Evolutionary conservation across 1,140 invertebrate species (phyloP), one percentile per base, ranked within the genome.

Genomic region (Melitaea cinxia): DNA sequence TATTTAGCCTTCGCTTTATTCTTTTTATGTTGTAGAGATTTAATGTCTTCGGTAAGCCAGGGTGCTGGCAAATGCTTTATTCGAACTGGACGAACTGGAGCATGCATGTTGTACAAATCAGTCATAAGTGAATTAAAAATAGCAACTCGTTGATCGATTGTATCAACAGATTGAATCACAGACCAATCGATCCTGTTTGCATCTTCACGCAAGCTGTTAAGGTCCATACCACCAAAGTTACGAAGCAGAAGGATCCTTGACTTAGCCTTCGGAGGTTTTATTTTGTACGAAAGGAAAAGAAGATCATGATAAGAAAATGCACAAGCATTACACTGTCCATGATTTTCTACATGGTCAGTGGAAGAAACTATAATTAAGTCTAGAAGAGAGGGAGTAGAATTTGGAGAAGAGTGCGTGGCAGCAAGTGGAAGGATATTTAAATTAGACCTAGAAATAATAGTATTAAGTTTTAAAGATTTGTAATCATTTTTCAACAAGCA

Each of bases 311-410:
- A 47, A 2, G 42, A 47, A 21, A 47, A 47, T 21, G 17, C 42
- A 21, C 7, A 21, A 47, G 42, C 42, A 47, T 47, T 47, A 19
- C 42, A 47, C 42, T 47, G 42, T 21, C 42, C 42, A 37, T 37
- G 3, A 14, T 37, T 37, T 15, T 37, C 35, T 14, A 37, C 35
- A 37, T 37, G 35, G 9, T 35, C 33, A 35, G 26, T 28, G 6
- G 30, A 33, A 33, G 30, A 33, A 6, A 33, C 30, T 9, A 33
- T 21, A 7, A 47, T 47, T 1, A 47, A 19, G 17, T 47, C 42
- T 21, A 47, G 42, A 47, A 47, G 17, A 47, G 42, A 47, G 4
- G 42, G 42, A 47, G 14, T 47, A 12, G 15, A 19, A 47, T 47
- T 47, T 19, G 42, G 42, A 47, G 4, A 47, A 12, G 14, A 19